Base-by-base conservation (phyloP, 2,888 invertebrate genomes). In the Tipula lateralis region DNA sequence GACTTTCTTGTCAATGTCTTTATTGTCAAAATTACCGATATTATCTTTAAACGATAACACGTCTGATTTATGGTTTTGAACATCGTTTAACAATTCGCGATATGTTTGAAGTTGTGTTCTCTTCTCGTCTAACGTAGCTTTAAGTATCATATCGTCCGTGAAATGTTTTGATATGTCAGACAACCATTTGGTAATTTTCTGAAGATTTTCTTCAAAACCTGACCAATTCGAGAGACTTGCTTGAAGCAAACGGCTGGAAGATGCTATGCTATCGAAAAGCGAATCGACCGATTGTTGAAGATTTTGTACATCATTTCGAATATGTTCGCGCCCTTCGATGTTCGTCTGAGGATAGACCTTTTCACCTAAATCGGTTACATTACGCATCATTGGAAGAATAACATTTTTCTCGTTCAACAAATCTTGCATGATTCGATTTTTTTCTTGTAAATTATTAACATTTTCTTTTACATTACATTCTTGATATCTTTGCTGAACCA, bases 101-200 rank as follows among this genome's bases (percentile, higher is more conserved):
- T 98, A 98, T 0, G 94, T 92, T 88, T 96, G 96, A 50, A 98
- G 91, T 89, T 97, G 97, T 80, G 94, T 94, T 85, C 96, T 94
- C 90, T 98, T 98, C 89, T 98, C 98, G 89, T 98, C 97, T 85
- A 98, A 91, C 0, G 96, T 97, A 0, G 96, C 94, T 88, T 95
- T 96, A 2, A 96, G 89, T 88, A 96, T 95, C 66, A 97, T 93
- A 87, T 97, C 95, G 84, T 93, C 92, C 0, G 95, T 94, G 29
- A 98, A 90, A 87, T 95, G 93, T 85, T 93, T 92, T 88, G 96
- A 96, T 6, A 95, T 93, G 84, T 93, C 92, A 80, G 93, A 92
- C 85, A 98, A 89, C 98, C 98, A 98, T 84, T 92, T 92, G 87
- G 94, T 93, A 30, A 98, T 93, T 81, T 92, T 93, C 85, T 95